Conservation (phyloP, 2,113 vertebrate species). For the Peromyscus maniculatus region DNA sequence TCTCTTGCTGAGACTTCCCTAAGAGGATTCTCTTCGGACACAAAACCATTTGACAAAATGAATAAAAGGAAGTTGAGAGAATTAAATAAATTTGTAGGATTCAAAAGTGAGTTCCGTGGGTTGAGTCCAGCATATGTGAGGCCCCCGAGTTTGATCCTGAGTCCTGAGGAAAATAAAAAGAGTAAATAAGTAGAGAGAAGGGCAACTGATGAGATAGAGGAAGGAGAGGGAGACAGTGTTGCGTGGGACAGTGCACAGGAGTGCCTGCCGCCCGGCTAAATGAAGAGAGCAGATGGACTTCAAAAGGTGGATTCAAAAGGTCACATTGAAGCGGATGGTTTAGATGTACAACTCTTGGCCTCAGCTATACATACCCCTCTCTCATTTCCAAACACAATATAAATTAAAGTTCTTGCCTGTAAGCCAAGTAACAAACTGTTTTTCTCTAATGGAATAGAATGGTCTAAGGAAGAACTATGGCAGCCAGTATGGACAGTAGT, state of each 20-base stretch:
- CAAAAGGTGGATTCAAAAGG: background rate
- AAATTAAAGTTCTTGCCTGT: background rate
- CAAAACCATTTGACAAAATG: background rate
- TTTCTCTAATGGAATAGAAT: background rate
- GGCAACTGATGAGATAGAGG: background rate
- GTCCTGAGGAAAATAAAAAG: too few species aligned
- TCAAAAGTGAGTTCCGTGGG: background rate
- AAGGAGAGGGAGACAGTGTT: background rate
- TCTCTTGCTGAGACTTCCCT: background rate
- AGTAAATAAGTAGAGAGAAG: background rate
- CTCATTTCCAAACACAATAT: background rate
- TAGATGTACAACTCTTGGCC: background rate
- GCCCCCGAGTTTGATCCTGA: background rate
- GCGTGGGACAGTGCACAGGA: background rate
- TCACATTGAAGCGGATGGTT: background rate
- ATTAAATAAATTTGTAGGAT: background rate
- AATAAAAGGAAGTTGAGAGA: background rate
- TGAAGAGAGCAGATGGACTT: background rate
- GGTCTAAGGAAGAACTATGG: background rate
- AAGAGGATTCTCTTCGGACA: background rate
- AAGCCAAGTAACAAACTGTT: background rate
- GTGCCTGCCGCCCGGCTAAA: background rate
- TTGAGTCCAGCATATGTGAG: background rate
- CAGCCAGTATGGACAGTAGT: too few species aligned
- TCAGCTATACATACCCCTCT: too few species aligned